Conservation (phyloP, 2,797 vertebrate species). For the Melanogrammus aeglefinus region DNA sequence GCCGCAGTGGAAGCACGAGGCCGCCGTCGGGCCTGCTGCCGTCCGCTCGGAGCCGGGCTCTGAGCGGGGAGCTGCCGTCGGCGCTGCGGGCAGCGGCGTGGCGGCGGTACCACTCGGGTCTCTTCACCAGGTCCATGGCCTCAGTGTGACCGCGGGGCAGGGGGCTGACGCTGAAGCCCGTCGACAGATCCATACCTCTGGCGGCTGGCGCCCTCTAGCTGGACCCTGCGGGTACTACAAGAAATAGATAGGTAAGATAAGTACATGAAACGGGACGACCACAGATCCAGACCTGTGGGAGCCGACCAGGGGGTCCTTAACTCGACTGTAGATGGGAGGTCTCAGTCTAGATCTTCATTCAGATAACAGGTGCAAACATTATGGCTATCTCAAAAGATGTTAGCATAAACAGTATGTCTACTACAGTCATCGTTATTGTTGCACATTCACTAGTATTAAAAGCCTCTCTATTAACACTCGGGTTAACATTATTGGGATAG, state of each 20-base stretch:
- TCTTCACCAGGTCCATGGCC: constrained; percentile 63
- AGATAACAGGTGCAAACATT: not conserved
- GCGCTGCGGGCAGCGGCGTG: constrained; percentile 50
- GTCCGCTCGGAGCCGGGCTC: constrained; percentile 40
- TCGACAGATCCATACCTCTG: constrained; percentile 70
- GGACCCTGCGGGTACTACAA: constrained; percentile 68
- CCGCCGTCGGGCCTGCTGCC: not conserved
- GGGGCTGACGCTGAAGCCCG: constrained; percentile 54
- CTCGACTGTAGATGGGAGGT: not conserved
- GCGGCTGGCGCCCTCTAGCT: constrained; percentile 57
- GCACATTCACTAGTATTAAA: not conserved
- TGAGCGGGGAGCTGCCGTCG: constrained; percentile 48
- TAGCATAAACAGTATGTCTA: not conserved
- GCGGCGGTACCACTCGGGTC: constrained; percentile 66
- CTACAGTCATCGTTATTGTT: not conserved
- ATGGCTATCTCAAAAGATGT: not conserved
- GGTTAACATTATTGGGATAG: not conserved
- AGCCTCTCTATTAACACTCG: not conserved
- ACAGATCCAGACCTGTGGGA: not conserved
- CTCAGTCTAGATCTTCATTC: not conserved
- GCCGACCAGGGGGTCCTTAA: not conserved
- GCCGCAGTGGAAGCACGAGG: constrained; percentile 19
- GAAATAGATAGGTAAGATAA: constrained; percentile 17
- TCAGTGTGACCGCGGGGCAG: constrained; percentile 47
- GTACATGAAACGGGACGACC: not conserved